phyloP scores from a whole-genome alignment of 2,797 vertebrate genomes.

The Steatocranus sp. region DNA sequence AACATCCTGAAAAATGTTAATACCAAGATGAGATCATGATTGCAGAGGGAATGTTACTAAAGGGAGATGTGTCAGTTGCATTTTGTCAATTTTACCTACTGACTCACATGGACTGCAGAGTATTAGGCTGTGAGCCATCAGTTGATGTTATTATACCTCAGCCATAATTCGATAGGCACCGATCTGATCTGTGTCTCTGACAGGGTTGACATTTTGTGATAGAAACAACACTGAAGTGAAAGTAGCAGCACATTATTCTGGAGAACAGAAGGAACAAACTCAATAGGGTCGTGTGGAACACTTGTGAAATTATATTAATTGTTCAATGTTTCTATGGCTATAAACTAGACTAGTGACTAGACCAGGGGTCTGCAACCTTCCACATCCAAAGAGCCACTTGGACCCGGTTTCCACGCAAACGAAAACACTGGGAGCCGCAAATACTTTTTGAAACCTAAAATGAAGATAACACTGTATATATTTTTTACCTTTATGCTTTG shows the following conservation, averaged over 20 bases:
- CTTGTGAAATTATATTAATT: neutral
- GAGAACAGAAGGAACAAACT: neutral
- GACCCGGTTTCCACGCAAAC: too few relatives aligned
- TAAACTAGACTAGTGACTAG: neutral
- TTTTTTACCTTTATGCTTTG: too few relatives aligned
- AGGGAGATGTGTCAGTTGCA: constrained; percentile 29
- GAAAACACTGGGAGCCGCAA: too few relatives aligned
- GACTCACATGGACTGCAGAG: constrained; percentile 32
- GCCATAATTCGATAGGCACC: constrained; percentile 26
- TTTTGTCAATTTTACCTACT: constrained; percentile 32
- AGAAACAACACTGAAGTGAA: constrained; percentile 1
- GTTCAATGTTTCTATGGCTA: neutral
- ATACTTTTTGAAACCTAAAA: too few relatives aligned
- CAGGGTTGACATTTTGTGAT: constrained; percentile 28
- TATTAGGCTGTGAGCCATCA: constrained; percentile 19
- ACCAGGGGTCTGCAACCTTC: too few relatives aligned
- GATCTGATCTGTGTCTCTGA: constrained; percentile 24
- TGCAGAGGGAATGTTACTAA: neutral
- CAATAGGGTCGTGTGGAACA: neutral
- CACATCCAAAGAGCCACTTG: too few relatives aligned
- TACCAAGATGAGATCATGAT: neutral
- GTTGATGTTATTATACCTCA: constrained; percentile 35
- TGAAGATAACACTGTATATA: too few relatives aligned
- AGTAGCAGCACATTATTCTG: neutral
- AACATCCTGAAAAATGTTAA: constrained; percentile 2